Base-by-base conservation (phyloP, 2,113 vertebrate genomes). In the Xyliphius kryptos region DNA sequence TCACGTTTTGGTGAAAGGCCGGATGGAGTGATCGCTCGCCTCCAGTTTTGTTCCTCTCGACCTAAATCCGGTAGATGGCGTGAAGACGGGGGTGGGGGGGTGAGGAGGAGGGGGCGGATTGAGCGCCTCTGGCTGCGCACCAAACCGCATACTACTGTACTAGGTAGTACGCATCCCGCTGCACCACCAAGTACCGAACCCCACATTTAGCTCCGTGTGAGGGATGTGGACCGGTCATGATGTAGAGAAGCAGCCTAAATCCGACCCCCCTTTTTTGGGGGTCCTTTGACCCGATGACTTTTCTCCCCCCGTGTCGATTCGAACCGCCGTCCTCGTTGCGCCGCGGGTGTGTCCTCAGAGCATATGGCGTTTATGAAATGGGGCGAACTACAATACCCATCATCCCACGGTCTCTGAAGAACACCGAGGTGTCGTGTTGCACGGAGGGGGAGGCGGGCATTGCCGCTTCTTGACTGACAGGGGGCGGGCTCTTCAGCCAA, bases 391-490 rank as follows among this genome's bases (percentile, higher is more conserved):
- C 83, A 82, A 78, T 81, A 84, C 77, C 82, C 84, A 84, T 56
- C 61, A 58, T 81, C n/a, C n/a, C n/a, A n/a, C n/a, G n/a, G n/a
- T n/a, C 67, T 79, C 80, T 76, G 20, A 3, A 59, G 52, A 78
- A 71, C 79, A 74, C 72, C 76, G 77, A 72, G 79, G 84, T 85
- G 82, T 89, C 86, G 78, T 70, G 83, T 88, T 88, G 86, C 87
- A 83, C 63, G 76, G 73, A 78, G 72, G 32, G 75, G 77, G 52
- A 60, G 79, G 81, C 67, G 79, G 80, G 74, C 26, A 13, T 41
- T n/a, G 32, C 12, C 41, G 46, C 41, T 48, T 50, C 15, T 66
- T 73, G 71, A 75, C 56, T 12, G 69, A 65, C 73, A 75, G 13
- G 57, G 19, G 26, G 49, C 70, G 46, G 73, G 63, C 48, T 75